Evolutionary conservation across 2,888 invertebrate genomes (phyloP), one percentile per base, ranked within the genome.

Genomic region (Sinhomidia bicolor): DNA sequence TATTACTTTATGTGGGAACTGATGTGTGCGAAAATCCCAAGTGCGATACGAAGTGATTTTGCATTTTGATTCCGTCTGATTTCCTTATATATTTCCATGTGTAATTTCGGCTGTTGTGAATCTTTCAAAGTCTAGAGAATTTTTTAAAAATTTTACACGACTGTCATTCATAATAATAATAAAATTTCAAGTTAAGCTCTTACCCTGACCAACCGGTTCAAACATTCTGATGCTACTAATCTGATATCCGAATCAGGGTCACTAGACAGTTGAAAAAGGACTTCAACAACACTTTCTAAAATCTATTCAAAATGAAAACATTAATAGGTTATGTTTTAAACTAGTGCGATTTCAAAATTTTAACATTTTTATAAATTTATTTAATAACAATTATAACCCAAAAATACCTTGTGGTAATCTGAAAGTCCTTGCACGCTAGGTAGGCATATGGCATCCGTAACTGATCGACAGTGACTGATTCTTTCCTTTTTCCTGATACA

Each of bases 31-130:
- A 92, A 92, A 7, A 92, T 51, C 29, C 89, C 89, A 1, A 98
- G 94, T 36, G 97, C 97, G 74, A 96, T 96, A 91, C 96, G 94
- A 71, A 98, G 93, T 44, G 96, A 95, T 88, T 97, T 95, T 0
- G 96, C 94, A 51, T 95, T 93, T 3, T 96, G 96, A 94, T 97
- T 97, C 93, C 96, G 96, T 93, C 97, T 96, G 65, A 97, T 96
- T 94, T 96, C 97, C 92, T 96, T 96, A 93, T 96, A 97, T 62
- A 98, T 94, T 93, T 97, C 97, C 93, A 97, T 95, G 93, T 96
- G 96, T 83, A 97, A 95, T 92, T 96, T 95, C 32, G 96, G 95
- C 12, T 96, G 95, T 91, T 96, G 95, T 23, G 95, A 95, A 93
- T 96, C 96, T 91, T 95, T 94, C 92, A 96, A 94, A 7, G 95